Percentiles rank a stretch among this genome's conserved stretches.
Conservation (phyloP, 2,113 vertebrate species). For the human (Homo sapiens) region DNA sequence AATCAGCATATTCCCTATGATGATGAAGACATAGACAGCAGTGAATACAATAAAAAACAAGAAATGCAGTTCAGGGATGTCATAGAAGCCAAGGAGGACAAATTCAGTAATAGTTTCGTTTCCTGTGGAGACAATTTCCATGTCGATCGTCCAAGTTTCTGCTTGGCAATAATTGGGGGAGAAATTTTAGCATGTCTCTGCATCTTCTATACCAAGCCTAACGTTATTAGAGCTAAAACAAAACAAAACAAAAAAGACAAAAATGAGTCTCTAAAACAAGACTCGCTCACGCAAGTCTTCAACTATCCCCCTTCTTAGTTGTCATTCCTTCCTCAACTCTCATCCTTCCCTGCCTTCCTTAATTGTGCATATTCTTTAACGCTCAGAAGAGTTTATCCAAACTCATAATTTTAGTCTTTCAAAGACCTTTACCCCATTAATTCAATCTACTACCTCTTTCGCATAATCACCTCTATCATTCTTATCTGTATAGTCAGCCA, state of each 20-base stretch:
- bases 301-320: not conserved
- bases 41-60: constrained; percentile 31
- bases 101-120: constrained; percentile 48
- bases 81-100: constrained; percentile 66
- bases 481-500: not conserved
- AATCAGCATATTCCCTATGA: constrained; percentile 54
- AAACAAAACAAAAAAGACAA: not conserved
- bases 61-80: not conserved
- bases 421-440: not conserved
- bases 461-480: not conserved
- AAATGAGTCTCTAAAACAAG: not conserved
- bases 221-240: not conserved
- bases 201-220: not conserved
- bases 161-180: not conserved
- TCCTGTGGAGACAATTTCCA: not conserved
- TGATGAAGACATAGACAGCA: not conserved
- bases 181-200: not conserved
- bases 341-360: not conserved
- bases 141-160: not conserved
- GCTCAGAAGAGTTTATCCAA: not conserved
- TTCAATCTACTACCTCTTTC: not conserved
- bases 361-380: not conserved
- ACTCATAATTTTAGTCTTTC: not conserved
- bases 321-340: not conserved
- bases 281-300: not conserved